Conservation (phyloP, 2,797 vertebrate genomes). For the Mus minutoides region DNA sequence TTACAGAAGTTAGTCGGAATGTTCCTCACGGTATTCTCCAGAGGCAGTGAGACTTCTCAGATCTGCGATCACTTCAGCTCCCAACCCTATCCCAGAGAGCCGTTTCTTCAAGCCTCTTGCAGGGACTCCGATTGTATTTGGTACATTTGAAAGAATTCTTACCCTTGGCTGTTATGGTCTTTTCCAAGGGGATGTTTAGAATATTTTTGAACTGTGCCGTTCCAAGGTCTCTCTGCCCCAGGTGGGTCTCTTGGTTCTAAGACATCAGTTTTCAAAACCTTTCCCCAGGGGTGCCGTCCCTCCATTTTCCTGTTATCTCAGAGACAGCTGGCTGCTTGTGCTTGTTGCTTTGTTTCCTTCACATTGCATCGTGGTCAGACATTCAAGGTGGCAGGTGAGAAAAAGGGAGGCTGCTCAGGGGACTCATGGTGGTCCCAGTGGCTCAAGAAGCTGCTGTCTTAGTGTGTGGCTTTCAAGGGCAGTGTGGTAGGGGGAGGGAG, state of each 20-base stretch:
- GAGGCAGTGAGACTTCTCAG: not conserved
- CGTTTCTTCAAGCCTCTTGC: not conserved
- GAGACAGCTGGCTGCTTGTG: not conserved
- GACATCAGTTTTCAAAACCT: not conserved
- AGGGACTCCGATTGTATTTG: not conserved
- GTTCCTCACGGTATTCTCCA: conserved; percentile 21
- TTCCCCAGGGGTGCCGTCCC: not conserved
- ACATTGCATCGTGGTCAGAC: not conserved
- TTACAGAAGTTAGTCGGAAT: conserved; percentile 48
- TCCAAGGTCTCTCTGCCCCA: not conserved
- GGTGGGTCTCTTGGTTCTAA: not conserved
- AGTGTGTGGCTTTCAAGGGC: not conserved
- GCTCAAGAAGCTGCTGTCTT: not conserved
- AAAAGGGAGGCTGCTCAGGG: not conserved
- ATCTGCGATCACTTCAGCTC: not conserved
- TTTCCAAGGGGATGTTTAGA: conserved; percentile 55
- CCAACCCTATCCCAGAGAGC: not conserved
- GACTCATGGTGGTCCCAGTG: not conserved
- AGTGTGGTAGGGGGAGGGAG: not conserved
- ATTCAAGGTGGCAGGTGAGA: not conserved
- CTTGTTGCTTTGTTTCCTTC: not conserved
- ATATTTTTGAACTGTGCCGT: not conserved
- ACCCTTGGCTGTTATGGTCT: not conserved
- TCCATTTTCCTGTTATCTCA: not conserved
- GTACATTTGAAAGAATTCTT: conserved; percentile 45